Percentiles rank a stretch among this genome's conserved stretches.
These are phyloP conservation scores for Zootoca vivipara DNA, from an alignment of 2,113 vertebrate species.

Conservation along the genomic window DNA sequence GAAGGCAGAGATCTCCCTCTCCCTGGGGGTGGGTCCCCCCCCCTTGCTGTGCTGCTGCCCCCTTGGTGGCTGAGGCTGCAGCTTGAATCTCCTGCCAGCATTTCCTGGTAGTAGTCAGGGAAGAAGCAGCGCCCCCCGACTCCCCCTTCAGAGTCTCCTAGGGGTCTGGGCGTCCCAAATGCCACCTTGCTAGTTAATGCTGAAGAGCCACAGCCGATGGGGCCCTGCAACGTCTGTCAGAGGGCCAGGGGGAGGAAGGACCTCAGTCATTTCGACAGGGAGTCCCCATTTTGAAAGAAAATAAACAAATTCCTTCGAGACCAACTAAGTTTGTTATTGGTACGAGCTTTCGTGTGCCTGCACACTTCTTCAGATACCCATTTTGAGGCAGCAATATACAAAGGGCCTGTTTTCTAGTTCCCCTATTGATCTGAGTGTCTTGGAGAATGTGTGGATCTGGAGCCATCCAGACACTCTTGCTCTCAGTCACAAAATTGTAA, in stretches of 20 bases:
- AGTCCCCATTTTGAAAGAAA: too few species aligned
- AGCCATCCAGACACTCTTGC: neutral
- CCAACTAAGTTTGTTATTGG: too few species aligned
- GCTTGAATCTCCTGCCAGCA: too few species aligned
- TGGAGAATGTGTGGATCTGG: neutral
- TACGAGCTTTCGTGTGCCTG: too few species aligned
- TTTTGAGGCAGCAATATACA: neutral
- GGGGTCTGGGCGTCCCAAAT: neutral
- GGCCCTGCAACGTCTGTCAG: neutral
- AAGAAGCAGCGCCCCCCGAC: neutral
- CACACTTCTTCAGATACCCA: accelerated
- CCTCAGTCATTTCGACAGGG: neutral
- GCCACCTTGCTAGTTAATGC: neutral
- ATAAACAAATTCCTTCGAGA: too few species aligned
- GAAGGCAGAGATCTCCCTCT: too few species aligned
- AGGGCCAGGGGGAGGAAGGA: too few species aligned
- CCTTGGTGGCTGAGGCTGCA: too few species aligned
- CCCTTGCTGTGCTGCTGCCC: too few species aligned
- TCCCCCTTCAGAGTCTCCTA: neutral
- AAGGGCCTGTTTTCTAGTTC: neutral
- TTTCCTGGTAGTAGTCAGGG: neutral
- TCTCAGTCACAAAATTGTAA: neutral
- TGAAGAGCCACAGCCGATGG: neutral
- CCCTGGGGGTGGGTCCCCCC: too few species aligned
- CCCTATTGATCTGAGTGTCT: neutral